Evolutionary conservation across 2,113 vertebrate species (phyloP), one percentile per base, ranked within the genome.

Genomic region (Pantherophis guttatus): DNA sequence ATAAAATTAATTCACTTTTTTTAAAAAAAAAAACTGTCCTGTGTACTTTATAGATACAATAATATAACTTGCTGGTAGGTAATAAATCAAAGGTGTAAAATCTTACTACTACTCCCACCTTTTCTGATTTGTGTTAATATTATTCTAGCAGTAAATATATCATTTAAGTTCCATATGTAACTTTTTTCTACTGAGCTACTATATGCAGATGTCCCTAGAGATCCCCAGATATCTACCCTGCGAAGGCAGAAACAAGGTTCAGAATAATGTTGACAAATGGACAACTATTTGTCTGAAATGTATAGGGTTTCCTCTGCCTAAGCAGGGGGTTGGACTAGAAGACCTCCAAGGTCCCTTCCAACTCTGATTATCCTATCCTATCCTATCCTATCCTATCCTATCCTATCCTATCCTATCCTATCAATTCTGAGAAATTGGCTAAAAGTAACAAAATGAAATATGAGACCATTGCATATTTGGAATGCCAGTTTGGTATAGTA

Each of bases 131-230:
- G 15, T 8, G 0, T 92, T 0, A 11, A 86, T 94, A 91, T 0
- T 1, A 15, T 91, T 15, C 39, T 91, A 26, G 89, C 0, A 0
- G 52, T 44, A 39, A 91, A 90, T 93, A 92, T 89, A 19, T 13
- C 0, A 0, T 75, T 89, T 93, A 90, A 52, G 0, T 1, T 44
- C n/a, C 26, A 0, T 89, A 6, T 65, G 57, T 70, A 58, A 3
- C 8, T 21, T 24, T 29, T 86, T 86, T 86, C 54, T 59, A n/a
- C 11, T 9, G 29, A 19, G 17, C 11, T 81, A 17, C 13, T 65
- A 8, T 57, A 57, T 23, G 52, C 15, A 81, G 33, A 39, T 81
- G 7, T 81, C 70, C 33, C 70, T 29, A 54, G 8, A 39, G 12
- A 54, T 29, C 54, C 54, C 39, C 81, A n/a, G 44, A 52, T 62